Evolutionary conservation across 2,113 vertebrate species (phyloP), one percentile per base, ranked within the genome.

Genomic region (Anoplopoma fimbria): DNA sequence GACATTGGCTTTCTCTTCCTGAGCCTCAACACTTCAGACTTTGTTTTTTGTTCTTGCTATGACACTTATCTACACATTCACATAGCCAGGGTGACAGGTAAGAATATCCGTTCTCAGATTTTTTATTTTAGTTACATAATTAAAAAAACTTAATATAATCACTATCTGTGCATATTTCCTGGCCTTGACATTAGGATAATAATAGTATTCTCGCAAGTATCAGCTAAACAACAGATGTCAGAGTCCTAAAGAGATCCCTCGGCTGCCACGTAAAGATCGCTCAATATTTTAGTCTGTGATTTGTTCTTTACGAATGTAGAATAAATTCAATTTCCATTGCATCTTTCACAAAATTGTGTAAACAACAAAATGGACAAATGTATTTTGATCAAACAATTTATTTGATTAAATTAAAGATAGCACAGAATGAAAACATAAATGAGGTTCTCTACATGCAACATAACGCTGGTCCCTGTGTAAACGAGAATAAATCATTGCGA

Each of bases 401-500:
- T 73, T 80, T 57, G 61, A 53, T 61, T 68, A 15, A 33, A 55
- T 69, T 31, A 65, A n/a, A 27, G 38, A 69, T 40, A 58, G 70
- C 49, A 27, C 25, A 34, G 21, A 61, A 75, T 69, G 10, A 65
- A 69, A 61, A 75, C 53, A 53, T 6, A 55, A 29, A n/a, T n/a
- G 51, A 6, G 0, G 0, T 38, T 29, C 21, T 53, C 21, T n/a
- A 73, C 62, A 57, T 69, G 27, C 73, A 75, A 47, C n/a, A n/a
- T 85, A 70, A 77, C 57, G n/a, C 34, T 80, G 74, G 71, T 80
- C 69, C 77, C 69, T 49, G n/a, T 70, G 60, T 55, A 69, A 87
- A 85, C 58, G 73, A 61, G 4, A 75, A 51, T 7, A 74, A 25
- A 51, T 38, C 49, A 51, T 8, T 45, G 4, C 14, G 53, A 81